Conservation (phyloP, 2,888 invertebrate species). For the Drosophila macrospina region DNA sequence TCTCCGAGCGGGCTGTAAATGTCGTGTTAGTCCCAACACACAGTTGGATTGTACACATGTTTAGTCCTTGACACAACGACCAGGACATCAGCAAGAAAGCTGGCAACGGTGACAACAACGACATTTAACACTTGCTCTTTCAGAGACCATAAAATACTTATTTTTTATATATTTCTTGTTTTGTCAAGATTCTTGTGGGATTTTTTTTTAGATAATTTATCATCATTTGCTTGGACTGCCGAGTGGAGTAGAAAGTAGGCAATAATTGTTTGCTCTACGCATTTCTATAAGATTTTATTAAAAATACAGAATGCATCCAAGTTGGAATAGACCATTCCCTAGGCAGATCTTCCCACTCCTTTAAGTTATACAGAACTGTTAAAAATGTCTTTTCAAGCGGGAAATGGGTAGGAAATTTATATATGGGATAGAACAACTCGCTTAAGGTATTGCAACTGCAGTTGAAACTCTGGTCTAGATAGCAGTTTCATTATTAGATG, state of each 20-base stretch:
- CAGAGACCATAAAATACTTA: constrained; percentile 35
- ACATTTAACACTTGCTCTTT: constrained; percentile 56
- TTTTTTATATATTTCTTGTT: constrained; percentile 18
- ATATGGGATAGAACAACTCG: too few species aligned
- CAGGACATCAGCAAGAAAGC: constrained; percentile 9
- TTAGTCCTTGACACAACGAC: constrained; percentile 30
- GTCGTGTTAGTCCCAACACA: constrained; percentile 23
- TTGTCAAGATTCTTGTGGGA: constrained; percentile 18
- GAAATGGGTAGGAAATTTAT: too few species aligned
- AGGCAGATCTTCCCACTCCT: too few species aligned
- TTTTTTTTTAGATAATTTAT: constrained; percentile 38
- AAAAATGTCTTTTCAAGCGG: too few species aligned
- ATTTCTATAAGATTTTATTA: not conserved
- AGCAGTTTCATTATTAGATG: not conserved
- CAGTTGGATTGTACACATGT: constrained; percentile 38
- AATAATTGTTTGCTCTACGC: constrained; percentile 11
- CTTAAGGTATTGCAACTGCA: too few species aligned
- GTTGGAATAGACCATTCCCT: not conserved
- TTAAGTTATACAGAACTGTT: too few species aligned
- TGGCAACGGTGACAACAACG: constrained; percentile 15
- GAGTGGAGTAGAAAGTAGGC: constrained; percentile 15
- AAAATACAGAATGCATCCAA: not conserved
- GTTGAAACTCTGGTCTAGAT: not conserved
- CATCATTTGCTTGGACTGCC: constrained; percentile 34
- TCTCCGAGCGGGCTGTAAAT: constrained; percentile 27